Evolutionary conservation across 1,140 invertebrate species (phyloP).

Genomic region (Diabrotica virgifera): DNA sequence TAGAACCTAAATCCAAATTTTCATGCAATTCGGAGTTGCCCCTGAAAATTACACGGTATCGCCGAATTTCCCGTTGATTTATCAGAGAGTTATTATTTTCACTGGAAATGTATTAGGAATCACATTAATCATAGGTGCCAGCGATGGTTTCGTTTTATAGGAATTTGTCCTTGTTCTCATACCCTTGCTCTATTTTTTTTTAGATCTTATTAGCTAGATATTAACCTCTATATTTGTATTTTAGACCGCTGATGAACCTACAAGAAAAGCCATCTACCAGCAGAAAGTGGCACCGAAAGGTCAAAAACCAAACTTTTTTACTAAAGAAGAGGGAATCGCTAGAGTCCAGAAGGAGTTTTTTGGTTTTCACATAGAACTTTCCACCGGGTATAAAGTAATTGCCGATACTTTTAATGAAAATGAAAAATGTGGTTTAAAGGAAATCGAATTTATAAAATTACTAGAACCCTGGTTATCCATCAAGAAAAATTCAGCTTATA

Average conservation of each 20-base stretch:
- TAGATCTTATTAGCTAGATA: no score
- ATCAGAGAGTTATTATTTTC: no score
- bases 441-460: slow-evolving; percentile 57
- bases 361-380: slow-evolving; percentile 60
- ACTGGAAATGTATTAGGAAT: no score
- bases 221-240: slow-evolving; percentile 2
- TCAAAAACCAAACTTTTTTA: slow-evolving; percentile 52
- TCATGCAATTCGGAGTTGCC: no score
- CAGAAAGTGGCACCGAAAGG: slow-evolving; percentile 59
- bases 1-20: no score
- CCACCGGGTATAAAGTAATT: slow-evolving; percentile 58
- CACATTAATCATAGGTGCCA: no score
- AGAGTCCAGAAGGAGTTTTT: slow-evolving; percentile 56
- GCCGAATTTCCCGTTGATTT: no score
- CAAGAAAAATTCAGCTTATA: slow-evolving; percentile 55
- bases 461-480: slow-evolving; percentile 45
- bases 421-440: slow-evolving; percentile 62
- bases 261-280: slow-evolving; percentile 57
- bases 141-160: no score
- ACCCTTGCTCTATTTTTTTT: no score
- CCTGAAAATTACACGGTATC: no score
- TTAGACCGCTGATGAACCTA: slow-evolving; percentile 49
- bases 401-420: slow-evolving; percentile 59
- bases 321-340: slow-evolving; percentile 55
- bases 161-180: no score